Conservation (phyloP, 2,888 invertebrate species). For the Leptinotarsa tumamoca region DNA sequence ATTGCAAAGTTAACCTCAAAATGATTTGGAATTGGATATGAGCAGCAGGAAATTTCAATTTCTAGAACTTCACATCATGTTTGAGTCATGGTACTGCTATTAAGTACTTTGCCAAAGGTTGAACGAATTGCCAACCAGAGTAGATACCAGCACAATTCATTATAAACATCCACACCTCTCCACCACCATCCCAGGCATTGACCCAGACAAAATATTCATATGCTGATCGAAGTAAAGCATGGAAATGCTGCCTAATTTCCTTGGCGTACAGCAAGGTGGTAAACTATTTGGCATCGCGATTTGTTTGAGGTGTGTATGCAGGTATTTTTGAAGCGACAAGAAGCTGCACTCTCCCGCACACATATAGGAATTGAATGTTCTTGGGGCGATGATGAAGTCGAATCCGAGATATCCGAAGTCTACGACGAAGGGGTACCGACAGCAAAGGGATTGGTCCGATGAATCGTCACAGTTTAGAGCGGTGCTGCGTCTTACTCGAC, state of each 20-base stretch:
- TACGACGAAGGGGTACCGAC: slow-evolving; percentile 92
- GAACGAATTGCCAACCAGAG: slow-evolving; percentile 16
- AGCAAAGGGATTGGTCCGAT: slow-evolving; percentile 84
- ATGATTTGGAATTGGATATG: too few species aligned
- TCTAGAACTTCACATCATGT: not conserved
- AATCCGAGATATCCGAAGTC: slow-evolving; percentile 96
- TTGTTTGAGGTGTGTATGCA: slow-evolving; percentile 89
- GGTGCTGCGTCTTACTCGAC: slow-evolving; percentile 81
- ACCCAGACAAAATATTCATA: slow-evolving; percentile 87
- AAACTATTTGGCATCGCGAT: slow-evolving; percentile 82
- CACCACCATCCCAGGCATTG: slow-evolving; percentile 94
- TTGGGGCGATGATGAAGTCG: slow-evolving; percentile 98
- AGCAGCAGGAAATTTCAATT: too few species aligned
- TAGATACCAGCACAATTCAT: slow-evolving; percentile 41
- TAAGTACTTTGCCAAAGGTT: slow-evolving; percentile 15
- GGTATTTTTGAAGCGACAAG: slow-evolving; percentile 86
- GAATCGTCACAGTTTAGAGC: slow-evolving; percentile 88
- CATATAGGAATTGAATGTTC: slow-evolving; percentile 94
- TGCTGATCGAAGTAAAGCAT: slow-evolving; percentile 94
- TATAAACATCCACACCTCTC: slow-evolving; percentile 94
- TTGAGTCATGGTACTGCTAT: not conserved
- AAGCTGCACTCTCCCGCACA: slow-evolving; percentile 95
- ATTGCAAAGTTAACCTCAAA: too few species aligned
- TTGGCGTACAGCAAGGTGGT: slow-evolving; percentile 93
- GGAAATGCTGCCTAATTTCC: slow-evolving; percentile 87